phyloP scores from a whole-genome alignment of 2,888 invertebrate species.

The Amiota mariae region DNA sequence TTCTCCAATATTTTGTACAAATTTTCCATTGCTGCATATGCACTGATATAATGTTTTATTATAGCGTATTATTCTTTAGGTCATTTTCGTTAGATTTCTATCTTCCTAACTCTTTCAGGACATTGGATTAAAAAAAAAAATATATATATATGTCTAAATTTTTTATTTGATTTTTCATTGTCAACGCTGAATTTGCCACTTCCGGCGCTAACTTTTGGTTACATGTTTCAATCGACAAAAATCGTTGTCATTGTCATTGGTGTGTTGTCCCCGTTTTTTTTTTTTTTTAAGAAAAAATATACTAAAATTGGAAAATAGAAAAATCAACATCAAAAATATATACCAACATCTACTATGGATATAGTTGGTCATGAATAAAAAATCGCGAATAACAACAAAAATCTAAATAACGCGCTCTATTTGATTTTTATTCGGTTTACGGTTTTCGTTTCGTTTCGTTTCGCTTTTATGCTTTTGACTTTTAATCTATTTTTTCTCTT shows the following conservation, averaged over 20 bases:
- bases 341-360: too few relatives aligned
- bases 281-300: conserved; percentile 1
- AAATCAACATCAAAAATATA: conserved; percentile 14
- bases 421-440: conserved; percentile 18
- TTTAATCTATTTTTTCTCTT: not conserved
- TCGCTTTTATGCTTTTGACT: not conserved
- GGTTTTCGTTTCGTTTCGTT: not conserved
- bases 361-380: too few relatives aligned
- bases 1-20: too few relatives aligned
- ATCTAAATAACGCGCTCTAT: conserved; percentile 17
- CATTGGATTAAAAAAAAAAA: too few relatives aligned
- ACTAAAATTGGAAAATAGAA: not conserved
- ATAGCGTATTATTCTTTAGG: too few relatives aligned
- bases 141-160: not conserved
- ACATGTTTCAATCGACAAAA: conserved; percentile 28
- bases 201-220: conserved; percentile 27
- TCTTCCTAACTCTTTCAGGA: not conserved
- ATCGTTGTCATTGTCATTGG: not conserved
- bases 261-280: too few relatives aligned
- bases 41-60: too few relatives aligned
- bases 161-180: conserved; percentile 19
- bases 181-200: conserved; percentile 24
- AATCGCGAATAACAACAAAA: not conserved
- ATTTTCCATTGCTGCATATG: too few relatives aligned
- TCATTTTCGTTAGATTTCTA: too few relatives aligned